Evolutionary conservation across 2,888 invertebrate species (phyloP).

Genomic region (Camptogramma bilineatum): DNA sequence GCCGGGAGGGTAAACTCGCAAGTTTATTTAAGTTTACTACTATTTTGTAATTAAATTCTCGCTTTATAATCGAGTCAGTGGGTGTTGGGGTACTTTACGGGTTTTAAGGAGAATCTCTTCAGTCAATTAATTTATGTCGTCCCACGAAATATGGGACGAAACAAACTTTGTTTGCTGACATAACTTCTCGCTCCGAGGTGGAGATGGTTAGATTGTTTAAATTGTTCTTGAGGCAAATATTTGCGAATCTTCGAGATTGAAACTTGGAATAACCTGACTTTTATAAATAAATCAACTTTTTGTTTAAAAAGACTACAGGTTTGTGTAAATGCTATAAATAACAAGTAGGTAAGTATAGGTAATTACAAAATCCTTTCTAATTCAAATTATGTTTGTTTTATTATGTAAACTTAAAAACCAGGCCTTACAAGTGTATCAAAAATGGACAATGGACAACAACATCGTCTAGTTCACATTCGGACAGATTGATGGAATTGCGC

Average conservation of each 20-base stretch:
- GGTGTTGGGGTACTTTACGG: constrained; percentile 52
- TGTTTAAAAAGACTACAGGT: not conserved
- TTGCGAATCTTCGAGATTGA: constrained; percentile 35
- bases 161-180: constrained; percentile 36
- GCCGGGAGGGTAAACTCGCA: constrained; percentile 73
- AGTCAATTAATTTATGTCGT: constrained; percentile 46
- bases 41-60: constrained; percentile 80
- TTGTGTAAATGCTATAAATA: too few species aligned
- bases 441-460: constrained; percentile 58
- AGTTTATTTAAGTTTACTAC: constrained; percentile 77
- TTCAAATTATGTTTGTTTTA: too few species aligned
- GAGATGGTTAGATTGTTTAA: constrained; percentile 36
- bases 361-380: too few species aligned
- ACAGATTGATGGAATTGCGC: constrained; percentile 70
- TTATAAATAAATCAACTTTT: not conserved
- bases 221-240: constrained; percentile 29
- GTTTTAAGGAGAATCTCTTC: constrained; percentile 57
- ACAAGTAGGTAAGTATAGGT: too few species aligned
- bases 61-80: constrained; percentile 75
- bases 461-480: constrained; percentile 62
- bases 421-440: constrained; percentile 1
- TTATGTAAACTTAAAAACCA: not conserved
- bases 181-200: constrained; percentile 31
- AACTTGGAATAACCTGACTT: constrained; percentile 22
- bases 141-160: constrained; percentile 38